Base-by-base conservation (phyloP, 2,113 vertebrate species). In the Hirundichthys speculiger region DNA sequence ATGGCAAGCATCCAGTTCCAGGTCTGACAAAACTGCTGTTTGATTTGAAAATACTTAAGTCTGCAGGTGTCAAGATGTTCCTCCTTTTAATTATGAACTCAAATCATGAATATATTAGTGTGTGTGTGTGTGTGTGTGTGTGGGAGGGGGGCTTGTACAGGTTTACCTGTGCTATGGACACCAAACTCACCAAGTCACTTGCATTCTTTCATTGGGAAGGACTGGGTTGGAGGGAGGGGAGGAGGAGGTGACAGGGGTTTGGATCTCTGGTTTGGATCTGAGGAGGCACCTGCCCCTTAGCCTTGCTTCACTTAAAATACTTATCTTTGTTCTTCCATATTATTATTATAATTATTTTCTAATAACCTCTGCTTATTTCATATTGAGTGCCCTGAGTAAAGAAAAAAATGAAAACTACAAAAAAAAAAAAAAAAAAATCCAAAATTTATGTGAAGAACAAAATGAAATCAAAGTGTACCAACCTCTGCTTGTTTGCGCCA, bases 401-500 rank as follows among this genome's bases (percentile, higher is more conserved):
- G n/a, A 40, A 21, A n/a, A 15, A 34, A 51, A 14, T 6, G 1
- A 11, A 18, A 21, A 52, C 43, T 9, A 9, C 2, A 2, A 63
- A 19, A 24, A 45, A 49, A 43, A 22, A 48, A 57, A 6, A 4
- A 55, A 61, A 70, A n/a, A n/a, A 73, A 73, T 53, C 52, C 59
- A 76, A 39, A 30, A 65, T 71, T 63, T 59, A 82, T 52, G 24
- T 39, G 46, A 82, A 72, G 58, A 85, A 56, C 21, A 75, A 49
- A 60, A 69, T 48, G 41, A 73, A 82, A 67, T 49, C 60, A 74
- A 80, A 76, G 67, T 55, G 63, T 63, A 98, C 97, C 91, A 94
- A 99, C 96, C 97, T 99, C 96, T 70, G 94, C 96, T 95, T 99
- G 96, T 90, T 98, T 98, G 92, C 94, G 95, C 97, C 97, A 99